Conservation (phyloP, 2,888 invertebrate species). For the Polydrusus cervinus region DNA sequence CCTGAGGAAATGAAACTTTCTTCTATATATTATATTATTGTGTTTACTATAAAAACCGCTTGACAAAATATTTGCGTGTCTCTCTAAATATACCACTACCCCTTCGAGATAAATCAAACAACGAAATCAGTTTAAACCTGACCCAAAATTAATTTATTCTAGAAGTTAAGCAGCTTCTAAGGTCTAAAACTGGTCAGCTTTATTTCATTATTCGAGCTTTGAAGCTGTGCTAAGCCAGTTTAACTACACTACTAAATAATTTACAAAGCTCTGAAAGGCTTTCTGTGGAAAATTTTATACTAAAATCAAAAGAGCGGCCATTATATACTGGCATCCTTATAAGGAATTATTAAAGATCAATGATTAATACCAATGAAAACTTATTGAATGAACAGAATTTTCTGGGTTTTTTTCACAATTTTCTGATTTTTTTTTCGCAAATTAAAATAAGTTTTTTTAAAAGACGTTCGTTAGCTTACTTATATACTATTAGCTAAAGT, state of each 20-base stretch:
- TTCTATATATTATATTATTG: too few relatives aligned
- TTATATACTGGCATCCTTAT: neutral
- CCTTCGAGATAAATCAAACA: conserved; percentile 44
- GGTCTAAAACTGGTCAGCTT: conserved; percentile 49
- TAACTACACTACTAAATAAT: conserved; percentile 42
- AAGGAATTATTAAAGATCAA: too few relatives aligned
- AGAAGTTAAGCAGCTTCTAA: conserved; percentile 49
- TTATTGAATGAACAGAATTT: too few relatives aligned
- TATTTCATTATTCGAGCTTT: conserved; percentile 48
- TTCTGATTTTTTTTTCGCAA: too few relatives aligned
- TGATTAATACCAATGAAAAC: too few relatives aligned
- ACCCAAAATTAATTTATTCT: conserved; percentile 51
- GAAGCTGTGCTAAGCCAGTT: conserved; percentile 42
- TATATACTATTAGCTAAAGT: too few relatives aligned
- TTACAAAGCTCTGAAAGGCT: conserved; percentile 19
- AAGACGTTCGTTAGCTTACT: too few relatives aligned
- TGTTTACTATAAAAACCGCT: too few relatives aligned
- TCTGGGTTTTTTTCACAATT: too few relatives aligned
- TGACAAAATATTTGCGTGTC: too few relatives aligned
- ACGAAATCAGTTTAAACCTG: conserved; percentile 46
- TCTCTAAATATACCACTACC: conserved; percentile 2
- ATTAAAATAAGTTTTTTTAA: too few relatives aligned
- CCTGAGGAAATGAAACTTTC: too few relatives aligned
- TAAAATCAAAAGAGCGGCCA: neutral
- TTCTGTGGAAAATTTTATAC: neutral